phyloP scores from a whole-genome alignment of 2,113 vertebrate species.

The Heterocephalus glaber region DNA sequence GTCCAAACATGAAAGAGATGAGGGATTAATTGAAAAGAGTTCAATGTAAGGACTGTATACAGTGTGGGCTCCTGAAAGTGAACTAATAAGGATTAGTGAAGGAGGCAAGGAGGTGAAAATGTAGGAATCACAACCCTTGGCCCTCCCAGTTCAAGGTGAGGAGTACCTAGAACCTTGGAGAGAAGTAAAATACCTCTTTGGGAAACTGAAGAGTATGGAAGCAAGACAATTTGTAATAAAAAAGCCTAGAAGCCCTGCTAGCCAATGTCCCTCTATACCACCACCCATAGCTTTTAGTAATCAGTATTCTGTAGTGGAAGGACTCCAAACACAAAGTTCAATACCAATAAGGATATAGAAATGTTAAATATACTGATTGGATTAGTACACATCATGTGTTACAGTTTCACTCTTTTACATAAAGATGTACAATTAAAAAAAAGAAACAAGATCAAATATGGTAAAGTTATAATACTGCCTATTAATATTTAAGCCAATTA shows the following conservation, averaged over 20 bases:
- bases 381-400: background rate
- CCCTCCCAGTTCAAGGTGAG: rapidly evolving
- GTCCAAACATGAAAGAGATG: background rate
- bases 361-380: background rate
- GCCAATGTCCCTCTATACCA: rapidly evolving
- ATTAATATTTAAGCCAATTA: slow-evolving; percentile 1
- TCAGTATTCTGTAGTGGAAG: background rate
- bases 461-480: background rate
- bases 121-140: background rate
- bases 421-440: background rate
- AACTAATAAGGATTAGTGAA: background rate
- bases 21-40: background rate
- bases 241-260: background rate
- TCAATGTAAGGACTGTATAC: background rate
- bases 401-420: background rate
- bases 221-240: background rate
- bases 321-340: too few species aligned
- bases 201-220: background rate
- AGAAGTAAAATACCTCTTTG: background rate
- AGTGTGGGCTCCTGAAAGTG: background rate
- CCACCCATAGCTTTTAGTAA: background rate
- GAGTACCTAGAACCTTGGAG: background rate
- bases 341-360: background rate
- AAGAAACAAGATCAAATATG: background rate
- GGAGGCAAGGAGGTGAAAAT: background rate